Conservation (phyloP, 2,888 invertebrate species). For the Cyrtodaria siliqua region DNA sequence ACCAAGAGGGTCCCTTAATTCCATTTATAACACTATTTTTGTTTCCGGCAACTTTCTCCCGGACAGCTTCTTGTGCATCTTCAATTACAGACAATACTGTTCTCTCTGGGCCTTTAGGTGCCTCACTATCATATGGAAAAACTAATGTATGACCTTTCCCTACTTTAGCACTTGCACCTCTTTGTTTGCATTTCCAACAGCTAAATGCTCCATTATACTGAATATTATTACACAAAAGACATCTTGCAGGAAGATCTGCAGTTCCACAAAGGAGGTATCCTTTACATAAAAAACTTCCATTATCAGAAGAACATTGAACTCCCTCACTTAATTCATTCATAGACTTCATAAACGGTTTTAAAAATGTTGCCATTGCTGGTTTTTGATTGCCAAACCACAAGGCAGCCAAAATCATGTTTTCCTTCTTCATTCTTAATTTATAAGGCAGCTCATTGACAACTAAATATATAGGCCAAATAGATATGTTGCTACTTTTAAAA, state of each 20-base stretch:
- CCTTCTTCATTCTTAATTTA: slow-evolving; percentile 27
- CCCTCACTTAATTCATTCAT: slow-evolving; percentile 27
- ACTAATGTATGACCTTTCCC: slow-evolving; percentile 49
- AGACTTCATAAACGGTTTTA: slow-evolving; percentile 37
- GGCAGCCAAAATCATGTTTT: slow-evolving; percentile 45
- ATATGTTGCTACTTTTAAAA: slow-evolving; percentile 45
- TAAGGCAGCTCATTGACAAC: slow-evolving; percentile 41
- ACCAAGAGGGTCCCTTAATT: slow-evolving; percentile 7
- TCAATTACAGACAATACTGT: slow-evolving; percentile 2
- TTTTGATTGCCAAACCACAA: slow-evolving; percentile 28
- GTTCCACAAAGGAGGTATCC: slow-evolving; percentile 29
- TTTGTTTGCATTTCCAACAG: slow-evolving; percentile 49
- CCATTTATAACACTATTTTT: slow-evolving; percentile 4
- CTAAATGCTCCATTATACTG: slow-evolving; percentile 50
- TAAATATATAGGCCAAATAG: slow-evolving; percentile 52
- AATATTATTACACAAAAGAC: slow-evolving; percentile 37
- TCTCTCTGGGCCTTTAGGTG: slow-evolving; percentile 37
- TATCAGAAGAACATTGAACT: slow-evolving; percentile 4
- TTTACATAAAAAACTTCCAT: slow-evolving; percentile 20
- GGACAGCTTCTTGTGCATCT: slow-evolving; percentile 8
- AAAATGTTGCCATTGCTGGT: slow-evolving; percentile 36
- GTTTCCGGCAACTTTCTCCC: neutral
- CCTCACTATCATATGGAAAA: slow-evolving; percentile 33
- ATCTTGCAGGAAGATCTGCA: slow-evolving; percentile 45
- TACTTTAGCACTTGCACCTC: slow-evolving; percentile 25